Evolutionary conservation across 1,140 invertebrate genomes (phyloP), one percentile per base, ranked within the genome.

Genomic region (Zaprionus africanus): DNA sequence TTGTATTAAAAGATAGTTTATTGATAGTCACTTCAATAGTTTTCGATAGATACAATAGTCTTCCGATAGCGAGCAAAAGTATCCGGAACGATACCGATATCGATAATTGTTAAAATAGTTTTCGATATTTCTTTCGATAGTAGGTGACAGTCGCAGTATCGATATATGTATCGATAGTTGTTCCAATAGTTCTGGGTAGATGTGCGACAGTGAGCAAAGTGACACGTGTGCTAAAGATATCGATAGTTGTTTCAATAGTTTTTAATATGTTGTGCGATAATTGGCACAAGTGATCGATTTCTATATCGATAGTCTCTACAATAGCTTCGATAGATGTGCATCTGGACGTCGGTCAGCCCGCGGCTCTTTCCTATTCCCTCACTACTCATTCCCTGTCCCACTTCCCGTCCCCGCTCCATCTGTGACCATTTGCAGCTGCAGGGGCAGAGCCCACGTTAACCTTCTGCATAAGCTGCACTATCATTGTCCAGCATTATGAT

Each of bases 391-490:
- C 5, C 2, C 34, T 41, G 22, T 2, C 22, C 22, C 22, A 22
- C 22, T 22, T 22, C 22, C 31, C 46, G 22, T n/a, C 17, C n/a
- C 13, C n/a, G 3, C 36, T 57, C 46, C 13, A 12, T 5, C 46
- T 3, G 6, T 46, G 17, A 53, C 15, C 64, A 60, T 36, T 73
- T 56, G 51, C 49, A 74, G 49, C 57, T 54, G 58, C 65, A 62
- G 53, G 51, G 72, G 53, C 65, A 54, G 61, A 74, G 65, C 65
- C 64, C 71, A 62, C 57, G 58, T 53, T 70, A 75, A 75, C 72
- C 72, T 75, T 70, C 72, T 75, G 59, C 28, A 31, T 75, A 58
- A 70, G 72, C 72, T 75, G 72, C 72, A 75, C 58, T 75, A 75
- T 75, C 72, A 75, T 68, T 68, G 71, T 38, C 65, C 38, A 13